These are phyloP conservation scores for Dinothrombium tinctorium DNA, from an alignment of 1,140 invertebrate genomes.

Conservation along the genomic window DNA sequence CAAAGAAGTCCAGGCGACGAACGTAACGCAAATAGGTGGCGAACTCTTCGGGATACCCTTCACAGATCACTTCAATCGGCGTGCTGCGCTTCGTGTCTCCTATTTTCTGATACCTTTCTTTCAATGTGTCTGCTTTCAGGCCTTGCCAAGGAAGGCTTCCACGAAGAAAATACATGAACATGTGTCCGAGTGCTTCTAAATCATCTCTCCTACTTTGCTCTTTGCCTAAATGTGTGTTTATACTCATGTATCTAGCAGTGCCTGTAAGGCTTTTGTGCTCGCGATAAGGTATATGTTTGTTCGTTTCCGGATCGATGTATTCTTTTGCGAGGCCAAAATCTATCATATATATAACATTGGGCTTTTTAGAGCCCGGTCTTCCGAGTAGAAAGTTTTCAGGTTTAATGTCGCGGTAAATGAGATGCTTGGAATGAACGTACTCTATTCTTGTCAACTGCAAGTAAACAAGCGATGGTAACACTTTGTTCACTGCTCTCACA, in stretches of 20 bases:
- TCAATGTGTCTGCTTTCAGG: slow-evolving; percentile 94
- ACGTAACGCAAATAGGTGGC: slow-evolving; percentile 87
- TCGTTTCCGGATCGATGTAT: slow-evolving; percentile 98
- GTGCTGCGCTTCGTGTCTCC: slow-evolving; percentile 96
- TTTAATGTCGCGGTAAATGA: slow-evolving; percentile 89
- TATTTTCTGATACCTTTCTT: slow-evolving; percentile 99
- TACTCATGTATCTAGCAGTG: slow-evolving; percentile 97
- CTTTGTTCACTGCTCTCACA: no score
- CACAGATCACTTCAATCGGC: slow-evolving; percentile 86
- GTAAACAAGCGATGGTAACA: not conserved
- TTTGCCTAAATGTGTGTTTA: slow-evolving; percentile 99
- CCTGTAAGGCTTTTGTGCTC: slow-evolving; percentile 96
- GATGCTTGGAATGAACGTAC: slow-evolving; percentile 95
- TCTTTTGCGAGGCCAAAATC: slow-evolving; percentile 99
- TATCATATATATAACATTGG: slow-evolving; percentile 99
- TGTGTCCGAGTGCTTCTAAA: slow-evolving; percentile 94
- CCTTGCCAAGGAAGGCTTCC: slow-evolving; percentile 99
- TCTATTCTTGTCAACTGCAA: slow-evolving; percentile 46
- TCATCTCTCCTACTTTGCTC: slow-evolving; percentile 98
- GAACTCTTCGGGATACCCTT: slow-evolving; percentile 73
- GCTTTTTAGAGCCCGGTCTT: slow-evolving; percentile 82
- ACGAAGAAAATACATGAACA: slow-evolving; percentile 99
- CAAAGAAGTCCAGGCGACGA: slow-evolving; percentile 91
- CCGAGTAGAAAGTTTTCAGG: slow-evolving; percentile 99
- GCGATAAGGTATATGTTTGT: slow-evolving; percentile 99